Conservation (phyloP, 2,113 vertebrate species). For the Nyctereutes procyonoides region DNA sequence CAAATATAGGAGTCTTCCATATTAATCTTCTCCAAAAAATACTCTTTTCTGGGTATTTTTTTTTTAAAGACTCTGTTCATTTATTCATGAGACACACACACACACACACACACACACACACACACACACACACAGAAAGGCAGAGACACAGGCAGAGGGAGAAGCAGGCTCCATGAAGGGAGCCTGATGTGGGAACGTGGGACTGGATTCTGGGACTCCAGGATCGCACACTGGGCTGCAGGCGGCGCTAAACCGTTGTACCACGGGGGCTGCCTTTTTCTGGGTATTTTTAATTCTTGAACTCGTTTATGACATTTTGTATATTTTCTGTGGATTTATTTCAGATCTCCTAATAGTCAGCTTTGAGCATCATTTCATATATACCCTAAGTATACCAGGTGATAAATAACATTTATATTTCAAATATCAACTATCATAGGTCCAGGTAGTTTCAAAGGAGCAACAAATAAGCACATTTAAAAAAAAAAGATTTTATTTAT, state of each 20-base stretch:
- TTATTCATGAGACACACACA: too few relatives aligned
- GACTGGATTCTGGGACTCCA: too few relatives aligned
- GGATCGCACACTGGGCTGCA: too few relatives aligned
- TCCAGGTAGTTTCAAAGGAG: accelerated
- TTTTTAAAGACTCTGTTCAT: background rate
- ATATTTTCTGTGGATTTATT: background rate
- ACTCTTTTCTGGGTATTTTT: background rate
- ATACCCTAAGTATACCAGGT: background rate
- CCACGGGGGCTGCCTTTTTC: background rate
- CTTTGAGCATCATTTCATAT: background rate
- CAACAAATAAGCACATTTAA: background rate
- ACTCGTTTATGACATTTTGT: background rate
- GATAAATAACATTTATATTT: background rate
- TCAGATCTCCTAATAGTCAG: background rate
- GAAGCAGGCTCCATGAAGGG: too few relatives aligned
- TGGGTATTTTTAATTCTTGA: background rate
- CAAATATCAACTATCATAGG: background rate
- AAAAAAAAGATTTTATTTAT: too few relatives aligned
- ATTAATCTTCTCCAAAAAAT: background rate
- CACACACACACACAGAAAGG: too few relatives aligned
- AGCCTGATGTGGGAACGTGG: too few relatives aligned
- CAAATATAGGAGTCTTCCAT: background rate
- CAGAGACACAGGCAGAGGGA: too few relatives aligned
- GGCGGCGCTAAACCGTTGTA: too few relatives aligned
- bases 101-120: too few relatives aligned